These are phyloP conservation scores for Psococerastis gibbosa DNA, from an alignment of 2,888 invertebrate species.

Conservation along the genomic window DNA sequence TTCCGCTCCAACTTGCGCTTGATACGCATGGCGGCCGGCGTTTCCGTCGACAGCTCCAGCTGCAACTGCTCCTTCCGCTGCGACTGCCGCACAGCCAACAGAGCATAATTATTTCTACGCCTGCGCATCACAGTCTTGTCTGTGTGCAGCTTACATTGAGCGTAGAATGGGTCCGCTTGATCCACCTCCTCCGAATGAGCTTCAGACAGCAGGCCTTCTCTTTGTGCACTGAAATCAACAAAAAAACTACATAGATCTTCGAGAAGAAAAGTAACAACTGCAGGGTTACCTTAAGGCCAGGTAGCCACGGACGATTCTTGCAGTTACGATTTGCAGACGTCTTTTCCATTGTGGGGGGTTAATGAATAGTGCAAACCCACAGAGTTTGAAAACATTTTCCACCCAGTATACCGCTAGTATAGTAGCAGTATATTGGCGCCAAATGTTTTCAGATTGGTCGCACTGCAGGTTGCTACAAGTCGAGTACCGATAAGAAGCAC, in stretches of 20 bases:
- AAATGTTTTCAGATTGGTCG: no score
- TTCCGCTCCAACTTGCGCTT: slow-evolving; percentile 68
- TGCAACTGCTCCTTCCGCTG: slow-evolving; percentile 32
- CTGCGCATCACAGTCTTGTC: slow-evolving; percentile 72
- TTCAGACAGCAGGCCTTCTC: slow-evolving; percentile 80
- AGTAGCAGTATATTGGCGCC: no score
- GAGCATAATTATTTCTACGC: slow-evolving; percentile 67
- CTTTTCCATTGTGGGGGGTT: neutral
- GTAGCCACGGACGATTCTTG: no score
- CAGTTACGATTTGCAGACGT: no score
- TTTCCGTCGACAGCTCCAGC: slow-evolving; percentile 54
- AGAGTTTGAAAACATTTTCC: no score
- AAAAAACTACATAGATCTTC: no score
- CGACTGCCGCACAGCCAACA: slow-evolving; percentile 55
- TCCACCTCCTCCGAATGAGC: slow-evolving; percentile 78
- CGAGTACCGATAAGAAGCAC: no score
- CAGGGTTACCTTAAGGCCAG: no score
- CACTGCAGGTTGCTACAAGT: no score
- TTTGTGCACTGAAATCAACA: slow-evolving; percentile 53
- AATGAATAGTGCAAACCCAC: neutral
- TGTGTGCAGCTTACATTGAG: slow-evolving; percentile 88
- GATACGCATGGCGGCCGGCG: slow-evolving; percentile 52
- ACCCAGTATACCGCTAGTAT: no score
- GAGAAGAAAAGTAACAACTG: no score
- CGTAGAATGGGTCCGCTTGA: slow-evolving; percentile 93